Percentiles rank a stretch among this genome's conserved stretches.
Evolutionary conservation across 2,113 vertebrate genomes (phyloP).

Genomic region (Brachirus orientalis): DNA sequence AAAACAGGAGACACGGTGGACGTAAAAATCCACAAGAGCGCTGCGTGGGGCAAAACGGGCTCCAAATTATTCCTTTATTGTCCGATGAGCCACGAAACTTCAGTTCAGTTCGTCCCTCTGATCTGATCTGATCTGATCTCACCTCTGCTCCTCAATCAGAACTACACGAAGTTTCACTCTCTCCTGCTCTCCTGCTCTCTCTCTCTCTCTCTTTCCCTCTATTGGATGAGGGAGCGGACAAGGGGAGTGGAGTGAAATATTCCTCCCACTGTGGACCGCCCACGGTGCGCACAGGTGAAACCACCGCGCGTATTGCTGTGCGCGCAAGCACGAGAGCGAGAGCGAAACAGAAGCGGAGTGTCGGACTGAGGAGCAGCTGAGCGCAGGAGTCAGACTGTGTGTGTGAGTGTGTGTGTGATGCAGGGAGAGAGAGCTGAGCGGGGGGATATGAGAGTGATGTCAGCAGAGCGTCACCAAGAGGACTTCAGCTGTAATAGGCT

Average conservation of each 20-base stretch:
- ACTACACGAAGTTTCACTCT: background rate
- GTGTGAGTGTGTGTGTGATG: constrained; percentile 23
- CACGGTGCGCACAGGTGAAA: constrained; percentile 58
- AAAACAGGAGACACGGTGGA: constrained; percentile 48
- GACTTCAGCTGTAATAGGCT: constrained; percentile 48
- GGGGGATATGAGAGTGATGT: constrained; percentile 69
- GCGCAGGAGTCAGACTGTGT: background rate
- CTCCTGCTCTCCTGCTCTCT: no score
- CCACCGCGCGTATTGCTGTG: background rate
- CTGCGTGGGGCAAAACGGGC: constrained; percentile 2
- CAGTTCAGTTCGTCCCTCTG: constrained; percentile 40
- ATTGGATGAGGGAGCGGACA: background rate
- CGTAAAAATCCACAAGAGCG: constrained; percentile 67
- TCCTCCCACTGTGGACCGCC: constrained; percentile 46
- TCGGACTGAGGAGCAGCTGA: background rate
- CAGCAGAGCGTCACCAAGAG: constrained; percentile 79
- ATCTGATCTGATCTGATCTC: no score
- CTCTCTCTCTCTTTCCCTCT: background rate
- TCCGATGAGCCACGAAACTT: constrained; percentile 47
- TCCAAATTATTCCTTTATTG: constrained; percentile 53
- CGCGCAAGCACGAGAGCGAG: background rate
- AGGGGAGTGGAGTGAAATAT: constrained; percentile 43
- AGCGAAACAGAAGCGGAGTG: background rate
- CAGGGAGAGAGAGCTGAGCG: constrained; percentile 38
- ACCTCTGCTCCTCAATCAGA: background rate